Evolutionary conservation across 2,113 vertebrate species (phyloP).

Genomic region (Crotalus horridus): DNA sequence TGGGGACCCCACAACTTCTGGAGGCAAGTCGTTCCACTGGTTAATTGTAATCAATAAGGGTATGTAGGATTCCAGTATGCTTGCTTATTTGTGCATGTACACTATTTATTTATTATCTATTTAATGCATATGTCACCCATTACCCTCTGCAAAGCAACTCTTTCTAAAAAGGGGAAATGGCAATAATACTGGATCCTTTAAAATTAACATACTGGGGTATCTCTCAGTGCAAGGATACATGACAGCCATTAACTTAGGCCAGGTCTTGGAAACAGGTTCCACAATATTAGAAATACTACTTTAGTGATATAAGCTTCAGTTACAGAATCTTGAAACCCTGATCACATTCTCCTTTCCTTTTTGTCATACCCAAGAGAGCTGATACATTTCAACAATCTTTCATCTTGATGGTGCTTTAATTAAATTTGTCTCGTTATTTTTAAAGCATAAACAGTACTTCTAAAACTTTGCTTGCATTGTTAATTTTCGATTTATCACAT

Average conservation of each 20-base stretch:
- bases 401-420: neutral
- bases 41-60: neutral
- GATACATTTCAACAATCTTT: neutral
- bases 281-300: neutral
- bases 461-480: neutral
- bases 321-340: neutral
- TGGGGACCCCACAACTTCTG: neutral
- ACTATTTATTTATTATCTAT: neutral
- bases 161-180: neutral
- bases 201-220: neutral
- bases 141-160: neutral
- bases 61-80: neutral
- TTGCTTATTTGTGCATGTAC: neutral
- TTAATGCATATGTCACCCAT: neutral
- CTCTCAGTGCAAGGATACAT: neutral
- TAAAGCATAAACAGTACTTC: neutral
- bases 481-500: neutral
- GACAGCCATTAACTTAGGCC: neutral
- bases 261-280: neutral
- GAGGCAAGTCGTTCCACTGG: neutral
- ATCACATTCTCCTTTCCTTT: neutral
- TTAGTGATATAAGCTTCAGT: neutral
- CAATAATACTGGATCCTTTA: neutral
- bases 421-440: neutral
- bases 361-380: neutral